Percentiles rank a stretch among this genome's conserved stretches.
Evolutionary conservation across 1,140 invertebrate species (phyloP).

Genomic region (Panonychus citri): DNA sequence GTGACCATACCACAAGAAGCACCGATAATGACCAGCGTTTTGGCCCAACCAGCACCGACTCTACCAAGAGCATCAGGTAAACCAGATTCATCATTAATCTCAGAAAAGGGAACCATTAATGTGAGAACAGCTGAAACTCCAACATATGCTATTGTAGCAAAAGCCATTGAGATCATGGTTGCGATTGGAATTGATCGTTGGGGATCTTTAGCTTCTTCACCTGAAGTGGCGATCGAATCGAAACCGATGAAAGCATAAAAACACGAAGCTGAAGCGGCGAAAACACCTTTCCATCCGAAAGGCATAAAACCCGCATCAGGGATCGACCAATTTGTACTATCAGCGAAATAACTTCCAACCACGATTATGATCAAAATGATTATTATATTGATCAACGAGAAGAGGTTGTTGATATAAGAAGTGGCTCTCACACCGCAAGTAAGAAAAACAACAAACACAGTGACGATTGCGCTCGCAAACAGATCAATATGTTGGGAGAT

Average conservation of each 20-base stretch:
- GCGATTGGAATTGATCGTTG: constrained; percentile 50
- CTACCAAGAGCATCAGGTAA: constrained; percentile 56
- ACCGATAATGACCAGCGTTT: constrained; percentile 61
- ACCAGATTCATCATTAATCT: constrained; percentile 45
- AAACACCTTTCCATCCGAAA: constrained; percentile 40
- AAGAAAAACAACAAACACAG: constrained; percentile 21
- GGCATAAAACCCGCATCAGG: constrained; percentile 46
- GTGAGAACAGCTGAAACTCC: constrained; percentile 56
- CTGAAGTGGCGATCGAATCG: constrained; percentile 59
- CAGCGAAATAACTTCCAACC: constrained; percentile 52
- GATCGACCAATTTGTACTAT: constrained; percentile 46
- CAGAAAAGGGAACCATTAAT: constrained; percentile 52
- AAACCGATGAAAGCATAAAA: constrained; percentile 70
- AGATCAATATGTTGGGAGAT: constrained; percentile 27
- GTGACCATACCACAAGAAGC: constrained; percentile 68
- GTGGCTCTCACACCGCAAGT: constrained; percentile 67
- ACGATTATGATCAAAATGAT: constrained; percentile 34
- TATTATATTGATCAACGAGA: constrained; percentile 36
- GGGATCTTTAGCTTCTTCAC: constrained; percentile 61
- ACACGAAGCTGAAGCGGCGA: constrained; percentile 51
- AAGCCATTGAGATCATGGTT: constrained; percentile 47
- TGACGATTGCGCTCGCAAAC: constrained; percentile 17
- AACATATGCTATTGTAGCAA: constrained; percentile 52
- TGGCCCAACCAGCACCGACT: constrained; percentile 40
- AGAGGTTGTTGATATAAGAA: constrained; percentile 49